These are phyloP conservation scores for Phalacrocorax brasilianus DNA, from an alignment of 2,113 vertebrate genomes.

Conservation along the genomic window DNA sequence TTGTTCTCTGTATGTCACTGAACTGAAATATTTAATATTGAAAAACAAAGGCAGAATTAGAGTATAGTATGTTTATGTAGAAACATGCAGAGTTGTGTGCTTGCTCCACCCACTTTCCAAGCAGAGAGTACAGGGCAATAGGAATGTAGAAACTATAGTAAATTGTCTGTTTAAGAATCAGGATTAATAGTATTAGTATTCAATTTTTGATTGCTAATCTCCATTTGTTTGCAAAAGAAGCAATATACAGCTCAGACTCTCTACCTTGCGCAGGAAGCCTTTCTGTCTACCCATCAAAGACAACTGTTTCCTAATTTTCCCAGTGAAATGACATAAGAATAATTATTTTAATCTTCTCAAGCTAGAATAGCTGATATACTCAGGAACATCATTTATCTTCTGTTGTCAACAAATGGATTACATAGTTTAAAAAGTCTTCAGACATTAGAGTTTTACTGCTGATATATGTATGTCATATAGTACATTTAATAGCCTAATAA, in stretches of 20 bases:
- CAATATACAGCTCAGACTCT: background rate
- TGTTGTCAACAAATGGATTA: background rate
- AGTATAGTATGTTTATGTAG: background rate
- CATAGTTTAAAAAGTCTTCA: background rate
- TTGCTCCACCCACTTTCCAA: background rate
- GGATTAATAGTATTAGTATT: background rate
- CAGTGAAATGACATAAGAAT: background rate
- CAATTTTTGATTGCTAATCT: background rate
- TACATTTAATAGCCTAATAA: background rate
- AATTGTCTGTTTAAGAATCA: background rate
- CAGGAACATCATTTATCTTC: background rate
- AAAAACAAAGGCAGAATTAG: background rate
- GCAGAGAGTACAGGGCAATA: background rate
- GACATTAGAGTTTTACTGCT: background rate
- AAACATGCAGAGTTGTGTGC: background rate
- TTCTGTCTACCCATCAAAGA: background rate
- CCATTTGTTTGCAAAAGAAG: background rate
- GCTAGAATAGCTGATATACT: background rate
- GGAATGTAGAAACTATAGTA: background rate
- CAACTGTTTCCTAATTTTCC: background rate
- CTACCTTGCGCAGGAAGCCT: background rate
- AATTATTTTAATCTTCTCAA: background rate
- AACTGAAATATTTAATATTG: background rate
- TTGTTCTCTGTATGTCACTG: background rate
- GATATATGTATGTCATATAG: background rate